These are phyloP conservation scores for Synchiropus splendidus DNA, from an alignment of 2,113 vertebrate species.

Conservation along the genomic window DNA sequence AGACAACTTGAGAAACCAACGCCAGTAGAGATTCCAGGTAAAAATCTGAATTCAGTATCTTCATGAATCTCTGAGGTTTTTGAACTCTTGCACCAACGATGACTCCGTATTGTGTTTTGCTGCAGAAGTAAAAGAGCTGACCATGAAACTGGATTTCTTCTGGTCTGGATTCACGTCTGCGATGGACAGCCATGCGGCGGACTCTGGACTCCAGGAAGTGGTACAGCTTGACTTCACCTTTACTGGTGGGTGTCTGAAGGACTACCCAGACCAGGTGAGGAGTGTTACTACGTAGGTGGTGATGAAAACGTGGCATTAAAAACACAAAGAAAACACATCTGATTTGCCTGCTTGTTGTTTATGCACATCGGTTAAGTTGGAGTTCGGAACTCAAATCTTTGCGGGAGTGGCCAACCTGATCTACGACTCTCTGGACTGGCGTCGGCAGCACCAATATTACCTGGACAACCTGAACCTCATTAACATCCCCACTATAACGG, in stretches of 20 bases:
- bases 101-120: neutral
- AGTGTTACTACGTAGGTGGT: too few species aligned
- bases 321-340: neutral
- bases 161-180: constrained; percentile 79
- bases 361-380: constrained; percentile 58
- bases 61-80: neutral
- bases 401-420: constrained; percentile 77
- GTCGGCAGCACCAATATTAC: constrained; percentile 77
- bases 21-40: neutral
- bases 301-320: neutral
- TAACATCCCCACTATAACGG: constrained; percentile 51
- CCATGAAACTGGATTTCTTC: constrained; percentile 64
- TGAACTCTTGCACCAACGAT: neutral
- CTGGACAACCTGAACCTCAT: constrained; percentile 66
- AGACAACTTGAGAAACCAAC: constrained; percentile 1
- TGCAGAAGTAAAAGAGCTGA: neutral
- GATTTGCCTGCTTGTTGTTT: too few species aligned
- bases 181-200: constrained; percentile 63
- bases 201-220: constrained; percentile 73
- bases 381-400: constrained; percentile 71
- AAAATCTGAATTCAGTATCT: neutral
- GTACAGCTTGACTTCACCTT: constrained; percentile 66
- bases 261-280: too few species aligned
- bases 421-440: constrained; percentile 80
- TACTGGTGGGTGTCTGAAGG: constrained; percentile 26